These are phyloP conservation scores for Megaceryle torquata DNA, from an alignment of 2,113 vertebrate species.

Conservation along the genomic window DNA sequence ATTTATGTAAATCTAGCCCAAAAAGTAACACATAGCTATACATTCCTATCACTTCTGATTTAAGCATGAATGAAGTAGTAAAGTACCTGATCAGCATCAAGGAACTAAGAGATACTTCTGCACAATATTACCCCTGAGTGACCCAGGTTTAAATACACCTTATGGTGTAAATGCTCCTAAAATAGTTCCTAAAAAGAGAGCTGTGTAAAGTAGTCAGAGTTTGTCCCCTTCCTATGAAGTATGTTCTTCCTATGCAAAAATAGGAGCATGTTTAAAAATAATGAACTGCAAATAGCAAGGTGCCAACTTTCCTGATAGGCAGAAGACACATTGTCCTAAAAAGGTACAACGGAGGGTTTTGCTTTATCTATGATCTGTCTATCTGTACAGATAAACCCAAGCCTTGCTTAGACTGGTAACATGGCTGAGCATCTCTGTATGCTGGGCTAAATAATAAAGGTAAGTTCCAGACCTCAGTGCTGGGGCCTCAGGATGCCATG, in stretches of 20 bases:
- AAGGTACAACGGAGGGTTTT: not conserved
- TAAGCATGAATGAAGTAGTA: conserved; percentile 40
- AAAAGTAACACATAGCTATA: not conserved
- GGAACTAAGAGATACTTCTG: conserved; percentile 4
- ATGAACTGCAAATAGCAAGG: not conserved
- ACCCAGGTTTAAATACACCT: not conserved
- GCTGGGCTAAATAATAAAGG: not conserved
- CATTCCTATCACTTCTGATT: not conserved
- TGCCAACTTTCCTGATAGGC: not conserved
- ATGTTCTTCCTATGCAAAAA: not conserved
- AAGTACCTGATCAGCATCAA: not conserved
- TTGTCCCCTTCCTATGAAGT: conserved; percentile 9
- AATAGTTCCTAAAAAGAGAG: conserved; percentile 15
- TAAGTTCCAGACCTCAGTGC: not conserved
- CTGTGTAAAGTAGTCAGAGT: not conserved
- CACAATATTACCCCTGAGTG: not conserved
- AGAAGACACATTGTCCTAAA: not conserved
- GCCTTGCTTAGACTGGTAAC: not conserved
- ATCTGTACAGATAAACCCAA: not conserved
- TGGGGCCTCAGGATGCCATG: not conserved
- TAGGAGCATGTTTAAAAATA: not conserved
- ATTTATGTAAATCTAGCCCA: not conserved
- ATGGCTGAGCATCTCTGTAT: not conserved
- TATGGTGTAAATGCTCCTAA: conserved; percentile 33
- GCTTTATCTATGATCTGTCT: not conserved